Conservation (phyloP, 2,888 invertebrate genomes). For the Polyommatus icarus region DNA sequence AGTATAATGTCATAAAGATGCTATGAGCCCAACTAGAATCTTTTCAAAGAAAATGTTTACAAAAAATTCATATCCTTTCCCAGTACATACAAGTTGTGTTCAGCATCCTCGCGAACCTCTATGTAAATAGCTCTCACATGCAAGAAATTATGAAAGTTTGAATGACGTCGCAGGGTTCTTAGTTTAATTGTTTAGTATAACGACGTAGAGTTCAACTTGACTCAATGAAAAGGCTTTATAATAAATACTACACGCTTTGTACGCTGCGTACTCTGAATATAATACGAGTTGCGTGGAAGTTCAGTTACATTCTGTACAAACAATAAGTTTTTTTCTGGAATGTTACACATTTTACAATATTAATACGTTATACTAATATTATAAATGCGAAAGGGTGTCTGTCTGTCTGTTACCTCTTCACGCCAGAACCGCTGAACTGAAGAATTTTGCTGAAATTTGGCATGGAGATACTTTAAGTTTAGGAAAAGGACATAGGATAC, state of each 20-base stretch:
- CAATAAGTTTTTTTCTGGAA: background rate
- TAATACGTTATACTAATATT: no score
- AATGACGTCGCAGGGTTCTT: background rate
- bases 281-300: background rate
- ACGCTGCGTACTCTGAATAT: background rate
- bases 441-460: no score
- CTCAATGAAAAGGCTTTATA: conserved; percentile 1
- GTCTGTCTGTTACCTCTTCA: no score
- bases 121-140: conserved; percentile 7
- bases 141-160: conserved; percentile 12
- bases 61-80: background rate
- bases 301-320: background rate
- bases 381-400: no score
- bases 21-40: no score
- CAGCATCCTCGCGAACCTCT: background rate
- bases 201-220: background rate
- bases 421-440: no score
- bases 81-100: background rate
- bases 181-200: background rate
- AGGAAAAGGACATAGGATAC: no score
- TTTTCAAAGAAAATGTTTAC: background rate
- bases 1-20: no score
- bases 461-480: no score
- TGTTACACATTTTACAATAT: background rate
- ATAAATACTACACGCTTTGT: background rate